These are phyloP conservation scores for Melanocharis versteri DNA, from an alignment of 2,113 vertebrate genomes.

Conservation along the genomic window DNA sequence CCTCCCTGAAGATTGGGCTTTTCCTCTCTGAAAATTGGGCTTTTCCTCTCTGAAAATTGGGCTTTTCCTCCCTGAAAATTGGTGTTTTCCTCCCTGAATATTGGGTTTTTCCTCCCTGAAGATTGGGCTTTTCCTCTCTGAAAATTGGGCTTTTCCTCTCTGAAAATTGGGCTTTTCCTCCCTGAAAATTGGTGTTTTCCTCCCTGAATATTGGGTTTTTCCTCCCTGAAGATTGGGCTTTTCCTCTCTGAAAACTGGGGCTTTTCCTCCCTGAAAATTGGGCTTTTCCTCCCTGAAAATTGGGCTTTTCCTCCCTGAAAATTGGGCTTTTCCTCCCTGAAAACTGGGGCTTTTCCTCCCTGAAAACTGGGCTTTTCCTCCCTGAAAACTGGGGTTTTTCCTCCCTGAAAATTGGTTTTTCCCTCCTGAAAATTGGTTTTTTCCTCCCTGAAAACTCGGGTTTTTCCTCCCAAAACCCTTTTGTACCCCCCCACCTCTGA, in stretches of 20 bases:
- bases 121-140: neutral
- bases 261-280: neutral
- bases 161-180: neutral
- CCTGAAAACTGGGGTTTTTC: neutral
- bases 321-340: neutral
- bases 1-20: neutral
- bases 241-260: too few relatives aligned
- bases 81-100: neutral
- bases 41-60: neutral
- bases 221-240: neutral
- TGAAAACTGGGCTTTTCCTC: neutral
- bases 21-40: neutral
- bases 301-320: neutral
- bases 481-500: neutral
- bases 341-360: neutral
- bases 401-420: neutral
- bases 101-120: neutral
- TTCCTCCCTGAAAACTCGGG: neutral
- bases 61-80: neutral
- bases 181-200: neutral
- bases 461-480: neutral
- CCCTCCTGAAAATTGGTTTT: neutral
- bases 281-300: neutral
- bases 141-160: neutral
- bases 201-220: neutral